These are phyloP conservation scores for Ceyx erithaca DNA, from an alignment of 2,797 vertebrate species.

Conservation along the genomic window DNA sequence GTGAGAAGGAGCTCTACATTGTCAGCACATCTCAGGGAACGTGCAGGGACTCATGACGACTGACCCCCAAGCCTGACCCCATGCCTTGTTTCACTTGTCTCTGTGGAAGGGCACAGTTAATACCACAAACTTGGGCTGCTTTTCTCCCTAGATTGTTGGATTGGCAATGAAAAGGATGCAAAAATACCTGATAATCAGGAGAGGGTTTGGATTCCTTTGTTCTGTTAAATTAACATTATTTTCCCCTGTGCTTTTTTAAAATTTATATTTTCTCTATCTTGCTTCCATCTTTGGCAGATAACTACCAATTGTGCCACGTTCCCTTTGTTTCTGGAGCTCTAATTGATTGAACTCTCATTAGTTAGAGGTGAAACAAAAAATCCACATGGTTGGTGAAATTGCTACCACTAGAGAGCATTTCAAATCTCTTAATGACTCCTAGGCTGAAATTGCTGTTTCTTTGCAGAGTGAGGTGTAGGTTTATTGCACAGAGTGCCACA, in stretches of 20 bases:
- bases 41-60: rapidly evolving
- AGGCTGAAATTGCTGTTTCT: background rate
- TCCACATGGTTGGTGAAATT: background rate
- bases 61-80: background rate
- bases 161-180: background rate
- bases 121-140: background rate
- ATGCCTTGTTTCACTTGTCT: background rate
- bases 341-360: background rate
- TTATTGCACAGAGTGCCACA: background rate
- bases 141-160: background rate
- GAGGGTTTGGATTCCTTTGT: background rate
- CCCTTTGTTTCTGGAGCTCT: background rate
- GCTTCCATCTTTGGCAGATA: background rate
- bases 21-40: background rate
- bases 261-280: background rate
- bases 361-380: background rate
- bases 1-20: background rate
- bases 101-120: background rate
- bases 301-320: background rate
- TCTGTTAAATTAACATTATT: background rate
- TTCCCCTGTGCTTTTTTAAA: background rate
- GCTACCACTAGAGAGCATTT: background rate
- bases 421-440: background rate
- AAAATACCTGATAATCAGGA: background rate
- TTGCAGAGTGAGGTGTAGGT: background rate